phyloP scores from a whole-genome alignment of 2,113 vertebrate genomes.

The Aleadryas rufinucha region DNA sequence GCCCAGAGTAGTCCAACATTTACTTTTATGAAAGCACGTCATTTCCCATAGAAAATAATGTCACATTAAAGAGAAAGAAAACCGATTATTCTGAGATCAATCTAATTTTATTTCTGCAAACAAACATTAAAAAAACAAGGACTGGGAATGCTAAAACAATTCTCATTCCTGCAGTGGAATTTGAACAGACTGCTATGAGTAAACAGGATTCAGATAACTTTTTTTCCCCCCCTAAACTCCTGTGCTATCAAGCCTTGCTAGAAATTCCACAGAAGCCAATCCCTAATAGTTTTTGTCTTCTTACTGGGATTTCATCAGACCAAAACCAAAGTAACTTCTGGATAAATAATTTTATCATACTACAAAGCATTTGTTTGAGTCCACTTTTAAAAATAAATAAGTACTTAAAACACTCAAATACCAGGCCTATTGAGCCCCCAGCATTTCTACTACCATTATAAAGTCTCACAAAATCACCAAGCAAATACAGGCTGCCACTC shows the following conservation, averaged over 20 bases:
- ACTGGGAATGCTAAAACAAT: neutral
- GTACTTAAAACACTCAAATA: neutral
- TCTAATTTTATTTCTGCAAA: neutral
- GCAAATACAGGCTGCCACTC: neutral
- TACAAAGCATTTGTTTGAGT: neutral
- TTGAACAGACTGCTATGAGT: neutral
- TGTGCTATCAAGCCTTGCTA: neutral
- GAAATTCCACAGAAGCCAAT: neutral
- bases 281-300: neutral
- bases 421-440: neutral
- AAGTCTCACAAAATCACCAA: neutral
- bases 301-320: neutral
- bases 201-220: neutral
- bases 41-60: neutral
- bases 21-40: neutral
- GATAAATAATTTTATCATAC: neutral
- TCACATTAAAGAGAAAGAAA: neutral
- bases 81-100: neutral
- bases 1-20: neutral
- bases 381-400: neutral
- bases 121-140: neutral
- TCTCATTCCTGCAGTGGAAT: neutral
- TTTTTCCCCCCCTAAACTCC: neutral
- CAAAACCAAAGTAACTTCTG: neutral
- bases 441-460: neutral